Percentiles rank a stretch among this genome's conserved stretches.
These are phyloP conservation scores for Brachypteracias leptosomus DNA, from an alignment of 2,113 vertebrate genomes.

Conservation along the genomic window DNA sequence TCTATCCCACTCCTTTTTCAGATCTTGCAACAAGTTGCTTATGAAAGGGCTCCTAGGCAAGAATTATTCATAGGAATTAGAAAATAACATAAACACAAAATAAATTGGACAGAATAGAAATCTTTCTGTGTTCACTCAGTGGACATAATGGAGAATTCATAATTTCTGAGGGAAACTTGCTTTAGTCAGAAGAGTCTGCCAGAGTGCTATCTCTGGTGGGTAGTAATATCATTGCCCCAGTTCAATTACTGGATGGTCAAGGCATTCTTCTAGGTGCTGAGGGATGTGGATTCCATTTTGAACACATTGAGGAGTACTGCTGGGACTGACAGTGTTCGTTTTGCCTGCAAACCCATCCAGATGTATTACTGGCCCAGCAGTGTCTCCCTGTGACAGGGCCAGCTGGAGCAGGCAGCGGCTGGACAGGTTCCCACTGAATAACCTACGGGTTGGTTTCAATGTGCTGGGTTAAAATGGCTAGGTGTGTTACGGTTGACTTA, in stretches of 20 bases:
- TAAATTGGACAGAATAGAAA: not conserved
- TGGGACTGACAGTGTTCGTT: not conserved
- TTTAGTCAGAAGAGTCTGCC: not conserved
- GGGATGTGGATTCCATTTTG: not conserved
- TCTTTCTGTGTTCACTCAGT: not conserved
- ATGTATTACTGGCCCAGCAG: not conserved
- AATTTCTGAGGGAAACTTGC: not conserved
- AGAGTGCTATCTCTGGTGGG: not conserved
- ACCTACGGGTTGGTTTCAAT: not conserved
- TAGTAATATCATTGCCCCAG: not conserved
- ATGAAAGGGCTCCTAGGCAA: not conserved
- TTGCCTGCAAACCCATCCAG: not conserved
- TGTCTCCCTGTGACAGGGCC: not conserved
- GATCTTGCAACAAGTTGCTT: not conserved
- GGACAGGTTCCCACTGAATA: not conserved
- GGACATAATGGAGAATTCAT: not conserved
- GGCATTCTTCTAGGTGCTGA: not conserved
- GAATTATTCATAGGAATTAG: not conserved
- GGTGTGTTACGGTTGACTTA: not conserved
- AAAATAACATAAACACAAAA: constrained; percentile 4
- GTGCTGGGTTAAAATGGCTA: not conserved
- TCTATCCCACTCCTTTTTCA: not conserved
- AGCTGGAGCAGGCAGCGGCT: not conserved
- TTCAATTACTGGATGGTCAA: not conserved
- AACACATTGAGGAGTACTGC: not conserved